Conservation (phyloP, 2,113 vertebrate species). For the Corythoichthys intestinalis region DNA sequence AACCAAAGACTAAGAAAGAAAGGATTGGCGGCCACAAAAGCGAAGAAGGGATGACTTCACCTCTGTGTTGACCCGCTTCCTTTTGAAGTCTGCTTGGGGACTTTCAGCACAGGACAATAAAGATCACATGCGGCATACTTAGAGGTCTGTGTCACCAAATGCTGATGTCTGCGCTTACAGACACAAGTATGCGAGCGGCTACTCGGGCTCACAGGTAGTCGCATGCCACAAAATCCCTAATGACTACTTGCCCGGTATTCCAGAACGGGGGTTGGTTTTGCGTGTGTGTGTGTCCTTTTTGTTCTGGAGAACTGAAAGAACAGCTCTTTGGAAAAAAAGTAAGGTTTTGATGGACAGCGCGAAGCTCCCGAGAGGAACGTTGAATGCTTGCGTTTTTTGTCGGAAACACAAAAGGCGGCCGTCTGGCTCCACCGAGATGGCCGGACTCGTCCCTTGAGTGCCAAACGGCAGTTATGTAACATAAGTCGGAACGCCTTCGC, state of each 20-base stretch:
- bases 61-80: conserved; percentile 57
- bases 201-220: conserved; percentile 33
- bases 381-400: conserved; percentile 50
- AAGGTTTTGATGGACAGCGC: conserved; percentile 60
- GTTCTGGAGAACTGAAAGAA: conserved; percentile 34
- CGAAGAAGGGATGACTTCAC: conserved; percentile 54
- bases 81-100: conserved; percentile 65
- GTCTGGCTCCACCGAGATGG: conserved; percentile 47
- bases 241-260: conserved; percentile 54
- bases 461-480: conserved; percentile 43
- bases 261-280: conserved; percentile 22
- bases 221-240: conserved; percentile 49
- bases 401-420: conserved; percentile 49
- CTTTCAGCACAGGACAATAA: conserved; percentile 60
- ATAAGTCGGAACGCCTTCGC: conserved; percentile 27
- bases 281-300: conserved; percentile 36
- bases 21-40: conserved; percentile 27
- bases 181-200: conserved; percentile 15
- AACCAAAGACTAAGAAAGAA: not conserved
- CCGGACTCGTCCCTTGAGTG: conserved; percentile 31
- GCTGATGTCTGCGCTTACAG: conserved; percentile 38
- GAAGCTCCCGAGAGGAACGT: conserved; percentile 44
- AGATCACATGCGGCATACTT: conserved; percentile 60
- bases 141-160: conserved; percentile 48
- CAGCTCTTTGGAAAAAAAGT: conserved; percentile 30